Evolutionary conservation across 2,113 vertebrate genomes (phyloP).

Genomic region (Uropsilus gracilis): DNA sequence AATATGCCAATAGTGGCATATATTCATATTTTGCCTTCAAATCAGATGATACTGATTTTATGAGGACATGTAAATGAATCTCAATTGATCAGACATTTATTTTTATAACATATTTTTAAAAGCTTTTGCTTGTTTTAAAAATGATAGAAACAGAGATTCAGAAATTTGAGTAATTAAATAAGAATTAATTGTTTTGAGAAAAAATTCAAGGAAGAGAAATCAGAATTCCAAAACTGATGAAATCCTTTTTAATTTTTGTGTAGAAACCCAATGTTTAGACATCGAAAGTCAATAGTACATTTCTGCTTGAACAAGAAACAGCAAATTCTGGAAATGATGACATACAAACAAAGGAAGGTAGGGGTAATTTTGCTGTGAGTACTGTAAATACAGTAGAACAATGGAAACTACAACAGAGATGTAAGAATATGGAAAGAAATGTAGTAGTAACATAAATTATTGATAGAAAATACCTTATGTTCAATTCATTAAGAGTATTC

Average conservation of each 20-base stretch:
- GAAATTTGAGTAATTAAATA: not conserved
- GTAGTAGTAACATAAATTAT: constrained; percentile 55
- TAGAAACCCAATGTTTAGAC: not conserved
- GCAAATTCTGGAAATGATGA: not conserved
- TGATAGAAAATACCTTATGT: constrained; percentile 59
- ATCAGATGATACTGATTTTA: not conserved
- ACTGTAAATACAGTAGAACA: constrained; percentile 36
- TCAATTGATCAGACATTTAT: not conserved
- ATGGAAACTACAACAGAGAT: constrained; percentile 18
- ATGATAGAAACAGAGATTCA: not conserved
- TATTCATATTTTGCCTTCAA: not conserved
- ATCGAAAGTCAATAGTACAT: not conserved
- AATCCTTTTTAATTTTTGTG: not conserved
- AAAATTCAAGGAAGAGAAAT: not conserved
- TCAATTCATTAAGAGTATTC: constrained; percentile 61
- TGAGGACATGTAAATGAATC: not conserved
- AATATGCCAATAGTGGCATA: not conserved
- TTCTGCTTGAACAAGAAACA: constrained; percentile 6
- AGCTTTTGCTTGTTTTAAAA: not conserved
- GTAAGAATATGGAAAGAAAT: constrained; percentile 26
- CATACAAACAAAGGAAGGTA: constrained; percentile 7
- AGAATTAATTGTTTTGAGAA: too few relatives aligned
- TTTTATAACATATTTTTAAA: not conserved
- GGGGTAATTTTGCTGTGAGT: not conserved
- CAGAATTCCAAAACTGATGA: not conserved